Conservation (phyloP, 2,797 vertebrate genomes). For the Lepilemur ruficaudatus region DNA sequence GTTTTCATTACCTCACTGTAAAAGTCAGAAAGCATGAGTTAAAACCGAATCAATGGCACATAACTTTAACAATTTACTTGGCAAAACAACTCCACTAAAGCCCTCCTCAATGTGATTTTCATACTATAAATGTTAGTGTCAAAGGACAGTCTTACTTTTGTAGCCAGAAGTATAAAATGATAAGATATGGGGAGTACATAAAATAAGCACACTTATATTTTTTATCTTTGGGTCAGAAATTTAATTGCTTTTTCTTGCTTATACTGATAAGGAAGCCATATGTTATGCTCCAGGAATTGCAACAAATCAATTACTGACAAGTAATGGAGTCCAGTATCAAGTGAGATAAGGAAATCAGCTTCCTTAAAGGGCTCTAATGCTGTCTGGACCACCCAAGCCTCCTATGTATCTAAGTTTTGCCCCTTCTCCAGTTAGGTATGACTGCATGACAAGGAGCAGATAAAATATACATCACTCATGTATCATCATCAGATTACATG, state of each 20-base stretch:
- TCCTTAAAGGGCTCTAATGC: background rate
- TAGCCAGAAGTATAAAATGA: background rate
- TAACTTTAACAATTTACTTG: constrained; percentile 22
- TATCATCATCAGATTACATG: background rate
- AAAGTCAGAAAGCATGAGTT: constrained; percentile 61
- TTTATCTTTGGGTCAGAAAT: constrained; percentile 56
- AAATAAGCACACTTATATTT: background rate
- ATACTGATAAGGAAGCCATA: constrained; percentile 36
- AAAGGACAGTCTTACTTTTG: background rate
- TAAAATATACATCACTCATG: background rate
- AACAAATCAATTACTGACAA: constrained; percentile 55
- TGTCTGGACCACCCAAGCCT: background rate
- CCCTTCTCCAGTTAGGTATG: background rate
- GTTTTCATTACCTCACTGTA: constrained; percentile 35
- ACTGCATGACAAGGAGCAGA: background rate
- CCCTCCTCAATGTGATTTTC: background rate
- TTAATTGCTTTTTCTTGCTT: constrained; percentile 47
- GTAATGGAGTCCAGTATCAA: background rate
- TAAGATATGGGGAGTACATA: background rate
- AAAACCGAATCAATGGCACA: background rate
- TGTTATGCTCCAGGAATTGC: background rate
- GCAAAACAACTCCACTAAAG: background rate
- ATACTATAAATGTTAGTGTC: background rate
- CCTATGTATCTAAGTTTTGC: background rate
- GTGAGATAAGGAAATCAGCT: constrained; percentile 30